These are phyloP conservation scores for Ladona fulva DNA, from an alignment of 1,140 invertebrate species.

Conservation along the genomic window DNA sequence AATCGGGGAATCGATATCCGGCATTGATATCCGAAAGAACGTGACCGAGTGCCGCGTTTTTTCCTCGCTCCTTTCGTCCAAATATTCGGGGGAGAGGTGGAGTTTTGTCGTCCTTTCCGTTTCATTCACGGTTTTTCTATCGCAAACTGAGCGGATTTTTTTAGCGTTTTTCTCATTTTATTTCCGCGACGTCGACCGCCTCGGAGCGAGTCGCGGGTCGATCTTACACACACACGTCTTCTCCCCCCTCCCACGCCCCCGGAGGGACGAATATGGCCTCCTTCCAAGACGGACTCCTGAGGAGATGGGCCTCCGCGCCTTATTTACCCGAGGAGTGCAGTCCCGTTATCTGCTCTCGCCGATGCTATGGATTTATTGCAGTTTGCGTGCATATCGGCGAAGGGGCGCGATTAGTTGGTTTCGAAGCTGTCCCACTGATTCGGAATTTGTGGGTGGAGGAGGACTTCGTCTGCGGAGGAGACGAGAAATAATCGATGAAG, in stretches of 20 bases:
- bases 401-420: no score
- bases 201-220: no score
- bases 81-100: no score
- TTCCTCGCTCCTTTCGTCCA: not conserved
- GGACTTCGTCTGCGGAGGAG: no score
- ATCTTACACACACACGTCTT: not conserved
- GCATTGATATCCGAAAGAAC: slow-evolving; percentile 9
- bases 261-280: not conserved
- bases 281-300: not conserved
- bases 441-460: no score
- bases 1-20: not conserved
- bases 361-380: not conserved
- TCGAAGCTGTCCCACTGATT: no score
- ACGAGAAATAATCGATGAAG: no score
- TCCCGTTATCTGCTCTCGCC: not conserved
- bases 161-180: no score
- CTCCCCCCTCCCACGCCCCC: not conserved
- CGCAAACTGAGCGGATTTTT: no score
- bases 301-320: not conserved
- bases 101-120: no score
- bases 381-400: not conserved
- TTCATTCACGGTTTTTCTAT: no score
- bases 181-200: no score
- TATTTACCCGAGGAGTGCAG: not conserved
- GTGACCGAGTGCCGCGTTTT: not conserved